phyloP scores from a whole-genome alignment of 2,797 vertebrate species.

The Ptychadena robeensis region DNA sequence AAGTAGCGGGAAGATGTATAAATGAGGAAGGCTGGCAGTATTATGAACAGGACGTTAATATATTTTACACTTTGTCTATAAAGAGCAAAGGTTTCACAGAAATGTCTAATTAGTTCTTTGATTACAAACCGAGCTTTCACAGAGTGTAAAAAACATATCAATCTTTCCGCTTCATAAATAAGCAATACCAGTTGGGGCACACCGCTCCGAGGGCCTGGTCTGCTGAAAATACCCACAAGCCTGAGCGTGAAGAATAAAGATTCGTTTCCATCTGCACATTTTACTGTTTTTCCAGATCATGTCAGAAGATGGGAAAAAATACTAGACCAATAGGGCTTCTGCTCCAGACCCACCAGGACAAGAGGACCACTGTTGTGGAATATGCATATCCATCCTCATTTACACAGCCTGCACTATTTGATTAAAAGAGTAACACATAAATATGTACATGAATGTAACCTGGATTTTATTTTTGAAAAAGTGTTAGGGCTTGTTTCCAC shows the following conservation, averaged over 20 bases:
- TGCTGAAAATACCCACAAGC: neutral
- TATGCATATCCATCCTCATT: no score
- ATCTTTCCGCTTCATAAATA: slow-evolving; percentile 68
- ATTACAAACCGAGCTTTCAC: slow-evolving; percentile 64
- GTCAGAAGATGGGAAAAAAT: no score
- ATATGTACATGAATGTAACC: no score
- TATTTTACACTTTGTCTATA: slow-evolving; percentile 65
- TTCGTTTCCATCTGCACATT: no score
- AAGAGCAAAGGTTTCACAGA: slow-evolving; percentile 68
- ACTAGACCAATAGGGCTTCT: no score
- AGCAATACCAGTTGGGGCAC: slow-evolving; percentile 19
- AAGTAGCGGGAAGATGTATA: slow-evolving; percentile 52
- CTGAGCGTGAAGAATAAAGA: no score
- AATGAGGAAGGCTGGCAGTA: slow-evolving; percentile 62
- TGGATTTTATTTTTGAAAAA: no score
- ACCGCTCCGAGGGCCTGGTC: neutral
- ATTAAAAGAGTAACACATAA: no score
- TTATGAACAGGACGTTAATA: slow-evolving; percentile 59
- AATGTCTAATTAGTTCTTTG: slow-evolving; percentile 68
- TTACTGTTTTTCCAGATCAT: no score
- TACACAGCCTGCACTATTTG: no score
- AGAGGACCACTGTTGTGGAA: neutral
- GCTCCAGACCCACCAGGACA: no score
- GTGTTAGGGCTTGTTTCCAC: no score
- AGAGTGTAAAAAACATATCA: slow-evolving; percentile 63